Conservation (phyloP, 2,888 invertebrate genomes). For the Acronicta leporina region DNA sequence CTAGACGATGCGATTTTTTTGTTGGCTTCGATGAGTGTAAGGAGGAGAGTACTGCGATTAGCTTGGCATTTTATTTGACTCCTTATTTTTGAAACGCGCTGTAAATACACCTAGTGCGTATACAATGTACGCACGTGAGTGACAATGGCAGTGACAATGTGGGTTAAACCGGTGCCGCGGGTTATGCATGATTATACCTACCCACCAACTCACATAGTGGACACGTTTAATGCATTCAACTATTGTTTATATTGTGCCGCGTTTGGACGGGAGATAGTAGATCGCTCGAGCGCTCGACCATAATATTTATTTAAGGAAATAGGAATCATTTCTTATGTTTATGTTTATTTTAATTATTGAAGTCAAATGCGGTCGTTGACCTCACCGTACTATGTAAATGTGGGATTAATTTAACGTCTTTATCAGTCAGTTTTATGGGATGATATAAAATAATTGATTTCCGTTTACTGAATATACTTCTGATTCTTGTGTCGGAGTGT, state of each 20-base stretch:
- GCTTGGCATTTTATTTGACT: too few relatives aligned
- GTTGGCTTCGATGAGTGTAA: too few relatives aligned
- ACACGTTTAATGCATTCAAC: conserved; percentile 12
- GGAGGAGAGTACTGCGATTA: too few relatives aligned
- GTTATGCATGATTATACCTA: conserved; percentile 28
- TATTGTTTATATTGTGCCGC: conserved; percentile 55
- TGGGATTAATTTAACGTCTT: too few relatives aligned
- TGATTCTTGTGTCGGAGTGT: too few relatives aligned
- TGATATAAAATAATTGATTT: too few relatives aligned
- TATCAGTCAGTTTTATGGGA: too few relatives aligned
- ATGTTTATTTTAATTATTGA: conserved; percentile 2
- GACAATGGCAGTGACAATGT: conserved; percentile 70
- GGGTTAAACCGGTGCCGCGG: conserved; percentile 64
- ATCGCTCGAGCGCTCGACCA: conserved; percentile 9
- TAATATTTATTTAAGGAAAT: conserved; percentile 22
- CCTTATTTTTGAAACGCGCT: background rate
- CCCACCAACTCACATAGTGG: conserved; percentile 29
- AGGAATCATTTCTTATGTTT: conserved; percentile 8
- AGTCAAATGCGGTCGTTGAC: conserved; percentile 1
- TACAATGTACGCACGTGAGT: conserved; percentile 35
- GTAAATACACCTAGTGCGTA: conserved; percentile 18
- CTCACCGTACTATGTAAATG: background rate
- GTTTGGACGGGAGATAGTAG: conserved; percentile 33
- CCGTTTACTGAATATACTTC: too few relatives aligned
- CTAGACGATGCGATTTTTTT: too few relatives aligned